These are phyloP conservation scores for Pseudochromis fuscus DNA, from an alignment of 2,797 vertebrate species.

Conservation along the genomic window DNA sequence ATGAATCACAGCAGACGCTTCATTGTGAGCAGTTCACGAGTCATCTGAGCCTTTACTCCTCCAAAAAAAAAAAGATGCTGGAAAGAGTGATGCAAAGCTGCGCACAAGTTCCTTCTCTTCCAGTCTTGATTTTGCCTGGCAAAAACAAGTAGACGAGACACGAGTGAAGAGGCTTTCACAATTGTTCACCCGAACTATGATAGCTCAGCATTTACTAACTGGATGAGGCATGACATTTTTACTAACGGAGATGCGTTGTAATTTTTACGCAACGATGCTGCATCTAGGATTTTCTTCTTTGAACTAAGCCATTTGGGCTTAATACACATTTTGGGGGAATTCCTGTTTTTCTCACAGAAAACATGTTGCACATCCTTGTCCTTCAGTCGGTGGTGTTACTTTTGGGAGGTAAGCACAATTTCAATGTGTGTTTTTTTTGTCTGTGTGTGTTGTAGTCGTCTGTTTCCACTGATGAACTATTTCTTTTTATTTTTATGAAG, in stretches of 20 bases:
- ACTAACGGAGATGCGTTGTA: conserved; percentile 19
- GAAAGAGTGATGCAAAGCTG: conserved; percentile 39
- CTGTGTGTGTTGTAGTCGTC: neutral
- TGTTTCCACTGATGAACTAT: neutral
- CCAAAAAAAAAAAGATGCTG: conserved; percentile 55
- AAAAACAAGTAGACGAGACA: conserved; percentile 32
- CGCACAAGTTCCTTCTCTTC: conserved; percentile 50
- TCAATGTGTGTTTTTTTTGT: neutral
- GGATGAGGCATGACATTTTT: conserved; percentile 20
- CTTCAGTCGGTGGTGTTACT: conserved; percentile 77
- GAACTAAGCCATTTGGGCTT: conserved; percentile 41
- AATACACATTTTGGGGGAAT: conserved; percentile 39
- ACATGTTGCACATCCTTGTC: conserved; percentile 85
- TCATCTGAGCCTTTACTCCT: neutral
- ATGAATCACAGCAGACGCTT: neutral
- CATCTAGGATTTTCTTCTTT: conserved; percentile 20
- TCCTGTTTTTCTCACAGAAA: conserved; percentile 64
- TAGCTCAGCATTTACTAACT: conserved; percentile 11
- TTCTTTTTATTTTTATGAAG: neutral
- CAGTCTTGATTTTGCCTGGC: conserved; percentile 12
- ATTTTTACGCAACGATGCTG: conserved; percentile 25
- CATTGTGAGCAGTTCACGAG: neutral
- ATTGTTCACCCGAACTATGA: neutral
- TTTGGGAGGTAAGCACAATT: conserved; percentile 82
- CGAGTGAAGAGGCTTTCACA: neutral